Evolutionary conservation across 2,888 invertebrate species (phyloP).

Genomic region (Empis stercorea): DNA sequence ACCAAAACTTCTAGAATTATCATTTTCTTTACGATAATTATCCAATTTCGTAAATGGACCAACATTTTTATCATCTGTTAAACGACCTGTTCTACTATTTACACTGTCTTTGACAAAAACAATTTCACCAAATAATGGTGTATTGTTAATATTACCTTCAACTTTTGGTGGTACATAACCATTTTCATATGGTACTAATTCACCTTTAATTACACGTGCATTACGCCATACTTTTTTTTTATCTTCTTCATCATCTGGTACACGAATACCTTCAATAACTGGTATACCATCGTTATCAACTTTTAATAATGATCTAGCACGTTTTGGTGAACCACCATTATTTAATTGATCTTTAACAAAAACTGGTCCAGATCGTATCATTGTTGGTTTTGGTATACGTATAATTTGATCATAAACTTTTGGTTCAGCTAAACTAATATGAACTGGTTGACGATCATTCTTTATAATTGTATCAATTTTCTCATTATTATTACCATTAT

Average conservation of each 20-base stretch:
- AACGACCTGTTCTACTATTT: slow-evolving; percentile 13
- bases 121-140: slow-evolving; percentile 9
- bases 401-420: slow-evolving; percentile 34
- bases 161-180: slow-evolving; percentile 52
- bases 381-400: slow-evolving; percentile 54
- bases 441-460: slow-evolving; percentile 44
- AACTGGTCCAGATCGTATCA: slow-evolving; percentile 52
- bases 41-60: slow-evolving; percentile 51
- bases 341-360: slow-evolving; percentile 37
- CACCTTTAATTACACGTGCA: slow-evolving; percentile 75
- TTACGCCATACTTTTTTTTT: slow-evolving; percentile 71
- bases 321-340: slow-evolving; percentile 39
- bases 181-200: slow-evolving; percentile 61
- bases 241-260: slow-evolving; percentile 74
- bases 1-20: slow-evolving; percentile 27
- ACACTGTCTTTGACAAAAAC: slow-evolving; percentile 7
- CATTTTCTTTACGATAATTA: slow-evolving; percentile 39
- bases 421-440: slow-evolving; percentile 40
- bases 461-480: slow-evolving; percentile 31
- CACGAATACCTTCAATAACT: slow-evolving; percentile 66
- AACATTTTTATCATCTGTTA: slow-evolving; percentile 24
- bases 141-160: not conserved
- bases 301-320: slow-evolving; percentile 49
- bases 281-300: slow-evolving; percentile 61
- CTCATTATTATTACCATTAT: slow-evolving; percentile 2